A percentile compares a stretch with the other conserved stretches of the same genome.
phyloP scores from a whole-genome alignment of 2,113 vertebrate species.

The Lagopus leucura region DNA sequence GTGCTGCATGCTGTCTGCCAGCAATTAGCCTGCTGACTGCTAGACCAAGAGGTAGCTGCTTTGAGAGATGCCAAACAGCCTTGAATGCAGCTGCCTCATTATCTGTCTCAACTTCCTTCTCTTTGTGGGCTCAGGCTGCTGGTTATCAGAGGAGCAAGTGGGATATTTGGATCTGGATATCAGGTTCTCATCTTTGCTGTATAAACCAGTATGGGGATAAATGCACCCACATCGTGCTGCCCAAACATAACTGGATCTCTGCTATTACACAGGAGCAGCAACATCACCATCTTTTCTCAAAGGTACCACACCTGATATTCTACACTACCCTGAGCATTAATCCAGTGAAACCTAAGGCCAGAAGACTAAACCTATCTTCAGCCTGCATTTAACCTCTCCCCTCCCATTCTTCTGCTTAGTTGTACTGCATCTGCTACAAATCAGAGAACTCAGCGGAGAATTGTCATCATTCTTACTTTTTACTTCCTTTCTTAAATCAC shows the following conservation, averaged over 20 bases:
- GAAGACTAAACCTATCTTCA: background rate
- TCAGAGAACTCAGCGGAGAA: background rate
- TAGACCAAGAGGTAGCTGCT: background rate
- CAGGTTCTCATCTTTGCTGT: background rate
- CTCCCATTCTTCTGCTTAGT: background rate
- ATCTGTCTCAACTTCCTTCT: background rate
- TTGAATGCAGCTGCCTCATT: background rate
- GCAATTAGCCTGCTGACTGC: background rate
- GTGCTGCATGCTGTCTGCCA: background rate
- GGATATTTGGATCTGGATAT: background rate
- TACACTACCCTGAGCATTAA: background rate
- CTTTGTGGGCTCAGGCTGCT: background rate
- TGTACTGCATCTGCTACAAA: background rate
- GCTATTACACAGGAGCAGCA: background rate
- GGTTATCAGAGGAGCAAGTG: background rate
- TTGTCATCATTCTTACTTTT: background rate
- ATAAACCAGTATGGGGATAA: background rate
- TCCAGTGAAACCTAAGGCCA: background rate
- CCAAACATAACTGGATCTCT: background rate
- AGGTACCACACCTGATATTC: background rate
- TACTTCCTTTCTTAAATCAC: background rate
- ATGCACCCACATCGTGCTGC: background rate
- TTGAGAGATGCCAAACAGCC: background rate
- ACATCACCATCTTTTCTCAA: background rate
- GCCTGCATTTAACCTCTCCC: background rate